Evolutionary conservation across 2,888 invertebrate genomes (phyloP), one percentile per base, ranked within the genome.

Genomic region (Xestia xanthographa): DNA sequence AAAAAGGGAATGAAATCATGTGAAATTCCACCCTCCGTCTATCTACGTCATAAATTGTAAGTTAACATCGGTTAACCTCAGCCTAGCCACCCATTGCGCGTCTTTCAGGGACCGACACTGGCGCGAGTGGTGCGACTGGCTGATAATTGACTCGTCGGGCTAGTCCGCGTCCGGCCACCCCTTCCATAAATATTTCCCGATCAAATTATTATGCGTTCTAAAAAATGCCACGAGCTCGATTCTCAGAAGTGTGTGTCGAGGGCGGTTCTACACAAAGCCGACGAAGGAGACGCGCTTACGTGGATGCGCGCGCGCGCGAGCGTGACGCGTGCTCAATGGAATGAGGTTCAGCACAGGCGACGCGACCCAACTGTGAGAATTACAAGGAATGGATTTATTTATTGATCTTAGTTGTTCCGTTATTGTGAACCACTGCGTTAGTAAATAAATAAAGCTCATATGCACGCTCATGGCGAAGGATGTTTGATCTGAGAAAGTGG

Each of bases 161-260:
- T 90, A 91, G 91, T 92, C 88, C 89, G 91, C 93, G 95, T 92
- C 94, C 95, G 94, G 93, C 93, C 95, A 95, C 95, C 95, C 96
- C 94, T 95, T 95, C 95, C 95, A 96, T 95, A 96, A 96, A 96
- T 96, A 96, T 96, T 96, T 95, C 95, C 96, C 95, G 94, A 96
- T 96, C 95, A 95, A 96, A 96, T 96, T 96, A 96, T 95, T 95
- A 95, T 95, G 94, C 94, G 92, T 92, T 92, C 93, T 94, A 95
- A 96, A 96, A 96, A 96, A 95, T 94, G 93, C 95, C 94, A 95
- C 94, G 93, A 95, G 94, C 92, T 92, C 93, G 88, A 93, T 96
- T 96, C 96, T 93, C 88, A 91, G 96, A 96, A 96, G 90, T 91
- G 87, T 87, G 92, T 88, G 90, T 92, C 92, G 91, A 93, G 95